These are phyloP conservation scores for Linepithema humile DNA, from an alignment of 1,140 invertebrate genomes.

Conservation along the genomic window DNA sequence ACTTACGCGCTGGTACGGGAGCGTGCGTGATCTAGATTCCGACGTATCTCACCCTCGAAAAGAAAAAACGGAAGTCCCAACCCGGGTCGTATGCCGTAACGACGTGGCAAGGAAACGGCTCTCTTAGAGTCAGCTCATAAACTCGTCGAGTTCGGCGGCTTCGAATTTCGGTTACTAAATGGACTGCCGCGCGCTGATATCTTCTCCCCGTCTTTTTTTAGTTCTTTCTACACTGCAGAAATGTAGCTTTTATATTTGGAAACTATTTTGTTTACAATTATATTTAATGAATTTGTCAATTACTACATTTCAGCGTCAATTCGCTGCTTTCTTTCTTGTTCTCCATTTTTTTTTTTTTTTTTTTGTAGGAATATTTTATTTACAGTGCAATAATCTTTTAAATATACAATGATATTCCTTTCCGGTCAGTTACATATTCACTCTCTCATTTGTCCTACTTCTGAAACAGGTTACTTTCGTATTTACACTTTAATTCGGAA, in stretches of 20 bases:
- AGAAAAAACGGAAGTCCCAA: slow-evolving; percentile 25
- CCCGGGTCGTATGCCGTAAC: slow-evolving; percentile 53
- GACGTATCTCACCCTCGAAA: slow-evolving; percentile 20
- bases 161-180: slow-evolving; percentile 16
- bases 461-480: background rate
- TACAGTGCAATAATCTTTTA: background rate
- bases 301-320: no score
- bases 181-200: background rate
- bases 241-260: background rate
- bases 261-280: no score
- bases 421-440: slow-evolving; percentile 5
- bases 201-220: background rate
- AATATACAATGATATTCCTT: slow-evolving; percentile 17
- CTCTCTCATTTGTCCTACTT: background rate
- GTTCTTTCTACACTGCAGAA: background rate
- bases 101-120: slow-evolving; percentile 43
- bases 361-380: background rate
- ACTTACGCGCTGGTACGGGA: slow-evolving; percentile 28
- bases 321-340: no score
- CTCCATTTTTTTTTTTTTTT: background rate
- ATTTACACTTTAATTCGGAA: slow-evolving; percentile 18
- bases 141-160: slow-evolving; percentile 11
- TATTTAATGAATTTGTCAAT: no score
- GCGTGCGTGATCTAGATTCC: slow-evolving; percentile 55
- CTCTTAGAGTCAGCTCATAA: slow-evolving; percentile 38